These are phyloP conservation scores for Lerema accius DNA, from an alignment of 1,140 invertebrate genomes.

Conservation along the genomic window DNA sequence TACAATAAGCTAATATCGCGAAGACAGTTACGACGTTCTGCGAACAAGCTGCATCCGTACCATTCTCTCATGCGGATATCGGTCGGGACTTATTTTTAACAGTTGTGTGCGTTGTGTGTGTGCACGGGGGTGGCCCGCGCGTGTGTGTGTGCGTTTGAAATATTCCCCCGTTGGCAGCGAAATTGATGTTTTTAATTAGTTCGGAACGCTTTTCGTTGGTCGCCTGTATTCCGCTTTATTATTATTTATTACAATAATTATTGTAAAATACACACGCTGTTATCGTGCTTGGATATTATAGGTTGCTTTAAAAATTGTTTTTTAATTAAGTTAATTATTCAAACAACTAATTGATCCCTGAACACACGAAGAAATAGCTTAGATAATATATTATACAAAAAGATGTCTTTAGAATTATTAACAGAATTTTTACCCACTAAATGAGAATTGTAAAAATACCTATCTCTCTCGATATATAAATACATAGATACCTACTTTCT, in stretches of 20 bases:
- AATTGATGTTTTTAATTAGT: conserved; percentile 77
- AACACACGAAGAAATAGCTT: too few relatives aligned
- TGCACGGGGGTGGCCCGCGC: conserved; percentile 46
- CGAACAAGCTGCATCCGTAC: conserved; percentile 55
- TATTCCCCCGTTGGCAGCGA: conserved; percentile 61
- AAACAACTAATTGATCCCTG: too few relatives aligned
- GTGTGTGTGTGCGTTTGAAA: conserved; percentile 65
- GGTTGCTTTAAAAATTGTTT: too few relatives aligned
- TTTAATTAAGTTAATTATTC: too few relatives aligned
- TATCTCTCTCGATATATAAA: too few relatives aligned
- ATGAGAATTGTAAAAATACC: too few relatives aligned
- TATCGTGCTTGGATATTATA: conserved; percentile 39
- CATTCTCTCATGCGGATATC: conserved; percentile 63
- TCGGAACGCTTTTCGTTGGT: conserved; percentile 65
- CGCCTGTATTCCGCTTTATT: conserved; percentile 53
- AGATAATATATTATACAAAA: too few relatives aligned
- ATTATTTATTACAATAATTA: conserved; percentile 43
- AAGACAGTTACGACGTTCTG: conserved; percentile 60
- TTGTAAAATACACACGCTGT: conserved; percentile 13
- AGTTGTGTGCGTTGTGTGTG: conserved; percentile 58
- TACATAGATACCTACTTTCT: too few relatives aligned
- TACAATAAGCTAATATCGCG: too few relatives aligned
- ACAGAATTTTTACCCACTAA: too few relatives aligned
- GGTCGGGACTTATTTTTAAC: conserved; percentile 70
- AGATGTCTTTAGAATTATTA: too few relatives aligned